Base-by-base conservation (phyloP, 1,140 invertebrate species). In the Coptotermes formosanus region DNA sequence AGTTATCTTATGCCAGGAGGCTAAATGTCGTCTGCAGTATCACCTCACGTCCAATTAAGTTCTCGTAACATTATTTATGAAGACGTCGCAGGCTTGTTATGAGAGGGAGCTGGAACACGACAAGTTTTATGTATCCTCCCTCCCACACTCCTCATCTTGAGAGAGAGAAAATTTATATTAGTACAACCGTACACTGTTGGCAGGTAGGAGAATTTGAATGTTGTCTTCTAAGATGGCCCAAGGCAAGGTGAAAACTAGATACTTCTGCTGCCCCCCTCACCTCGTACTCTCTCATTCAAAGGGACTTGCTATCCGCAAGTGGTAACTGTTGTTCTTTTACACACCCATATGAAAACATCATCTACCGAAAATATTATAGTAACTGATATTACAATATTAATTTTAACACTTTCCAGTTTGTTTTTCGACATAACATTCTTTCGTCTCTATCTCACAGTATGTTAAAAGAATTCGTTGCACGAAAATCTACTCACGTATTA, bases 171-270 rank as follows among this genome's bases (percentile, higher is more conserved):
- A 75, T 11, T 59, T 75, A 30, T 75, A 75, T 75, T n/a, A 75
- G 64, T 9, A 2, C 64, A 75, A 75, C 25, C 3, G n/a, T 25
- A 75, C 7, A 30, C n/a, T n/a, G 64, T 14, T 75, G 64, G 8
- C 25, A 75, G 64, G n/a, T 75, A 30, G 64, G 64, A 30, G 64
- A 8, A 16, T n/a, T 75, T 25, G 64, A 8, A 75, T 6, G n/a
- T 75, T 75, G 25, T 25, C n/a, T 75, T 30, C 2, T 1, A n/a
- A 75, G 64, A 75, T 30, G 64, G 64, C 64, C 64, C 25, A 75
- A 75, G 64, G 64, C 64, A 75, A 75, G 64, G 64, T 75, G 64
- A 75, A 75, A 75, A 30, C 64, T 75, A 30, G 64, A 30, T 75
- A 75, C 64, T 75, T n/a, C 25, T 75, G 25, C n/a, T 75, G 25